Base-by-base conservation (phyloP, 2,888 invertebrate species). In the Drosophila nr. perissopoda region DNA sequence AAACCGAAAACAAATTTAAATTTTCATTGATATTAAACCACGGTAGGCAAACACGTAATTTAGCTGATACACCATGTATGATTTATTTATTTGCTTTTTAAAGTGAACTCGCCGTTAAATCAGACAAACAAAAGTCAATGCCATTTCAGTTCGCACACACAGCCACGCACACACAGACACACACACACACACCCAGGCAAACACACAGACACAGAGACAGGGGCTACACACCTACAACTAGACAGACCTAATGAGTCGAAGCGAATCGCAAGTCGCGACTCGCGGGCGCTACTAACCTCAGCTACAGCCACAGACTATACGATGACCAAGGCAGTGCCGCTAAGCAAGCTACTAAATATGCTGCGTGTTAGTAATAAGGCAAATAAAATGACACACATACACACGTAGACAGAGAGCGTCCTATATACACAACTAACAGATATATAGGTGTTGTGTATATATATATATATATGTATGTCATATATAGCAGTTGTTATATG, bases 311-410 rank as follows among this genome's bases (percentile, higher is more conserved):
- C 51, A 61, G 59, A 52, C 66, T 46, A 25, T 40, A 53, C 42
- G 63, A 70, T 72, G 70, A 76, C 74, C 72, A 74, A 49, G 76
- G 72, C 68, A 74, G 67, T 74, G 79, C 34, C 59, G 71, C 76
- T 87, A 83, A 86, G 88, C 66, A 81, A 82, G 80, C 83, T 73
- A 87, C 84, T 76, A 87, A 87, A 81, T 82, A 88, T 84, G 81
- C 89, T 87, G 87, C 89, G 84, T 88, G 87, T 74, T 83, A 72
- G 84, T 84, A 88, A 89, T 88, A 87, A 84, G 81, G 76, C 81
- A 89, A 86, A 84, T 83, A 81, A 82, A 82, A 74, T 75, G 65
- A 58, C 81, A 75, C 60, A 73, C 51, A 48, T 21, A 71, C 58
- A 62, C 76, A 74, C 65, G 29, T 53, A 72, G 40, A 70, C 38